Conservation (phyloP, 2,888 invertebrate genomes). For the Allygus modestus region DNA sequence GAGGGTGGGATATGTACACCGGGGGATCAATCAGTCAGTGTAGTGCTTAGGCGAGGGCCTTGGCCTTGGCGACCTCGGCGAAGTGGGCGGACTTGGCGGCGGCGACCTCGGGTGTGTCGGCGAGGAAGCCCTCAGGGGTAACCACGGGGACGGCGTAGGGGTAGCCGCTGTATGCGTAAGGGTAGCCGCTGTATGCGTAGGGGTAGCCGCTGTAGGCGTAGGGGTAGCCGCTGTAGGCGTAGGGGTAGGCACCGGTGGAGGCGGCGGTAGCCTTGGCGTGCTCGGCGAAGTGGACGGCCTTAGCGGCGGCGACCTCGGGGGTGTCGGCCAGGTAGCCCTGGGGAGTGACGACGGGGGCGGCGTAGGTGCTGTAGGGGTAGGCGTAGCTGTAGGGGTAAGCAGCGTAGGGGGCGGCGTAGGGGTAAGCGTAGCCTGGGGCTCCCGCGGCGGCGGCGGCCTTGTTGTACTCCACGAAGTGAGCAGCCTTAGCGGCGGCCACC, state of each 20-base stretch:
- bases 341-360: slow-evolving; percentile 46
- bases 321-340: slow-evolving; percentile 59
- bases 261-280: slow-evolving; percentile 42
- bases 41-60: slow-evolving; percentile 50
- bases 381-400: slow-evolving; percentile 54
- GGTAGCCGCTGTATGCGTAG: slow-evolving; percentile 61
- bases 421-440: slow-evolving; percentile 39
- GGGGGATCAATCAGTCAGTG: slow-evolving; percentile 39
- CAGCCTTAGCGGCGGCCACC: slow-evolving; percentile 62
- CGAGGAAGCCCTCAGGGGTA: slow-evolving; percentile 38
- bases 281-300: slow-evolving; percentile 54
- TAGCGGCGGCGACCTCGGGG: slow-evolving; percentile 54
- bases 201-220: slow-evolving; percentile 60
- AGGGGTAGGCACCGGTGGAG: slow-evolving; percentile 14
- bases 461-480: slow-evolving; percentile 59
- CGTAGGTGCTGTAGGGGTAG: slow-evolving; percentile 56
- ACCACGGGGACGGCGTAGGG: slow-evolving; percentile 46
- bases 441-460: slow-evolving; percentile 52
- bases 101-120: slow-evolving; percentile 54
- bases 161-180: slow-evolving; percentile 54
- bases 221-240: slow-evolving; percentile 52
- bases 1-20: slow-evolving; percentile 41
- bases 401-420: slow-evolving; percentile 15
- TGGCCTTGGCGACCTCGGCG: slow-evolving; percentile 56
- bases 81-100: slow-evolving; percentile 54